phyloP scores from a whole-genome alignment of 30 jellyfish, hydroid and myxozoan genomes.

The Hydra vulgaris region DNA sequence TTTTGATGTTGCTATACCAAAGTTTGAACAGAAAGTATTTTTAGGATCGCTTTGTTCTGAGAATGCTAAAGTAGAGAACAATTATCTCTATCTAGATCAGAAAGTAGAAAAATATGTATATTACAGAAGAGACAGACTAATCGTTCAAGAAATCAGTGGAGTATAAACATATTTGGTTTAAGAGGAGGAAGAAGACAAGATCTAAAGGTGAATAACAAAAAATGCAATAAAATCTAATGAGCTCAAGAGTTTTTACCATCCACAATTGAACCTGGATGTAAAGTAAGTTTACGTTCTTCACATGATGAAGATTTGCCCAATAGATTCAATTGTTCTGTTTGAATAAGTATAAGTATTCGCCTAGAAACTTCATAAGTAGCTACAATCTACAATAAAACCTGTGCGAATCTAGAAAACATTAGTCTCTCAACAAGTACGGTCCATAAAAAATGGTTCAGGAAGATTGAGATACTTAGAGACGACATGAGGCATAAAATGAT shows the following conservation, averaged over 20 bases:
- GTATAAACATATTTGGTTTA: background rate
- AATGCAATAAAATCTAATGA: background rate
- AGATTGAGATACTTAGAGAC: background rate
- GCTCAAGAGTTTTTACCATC: too few relatives aligned
- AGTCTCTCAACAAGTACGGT: background rate
- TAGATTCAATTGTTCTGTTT: background rate
- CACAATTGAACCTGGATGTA: too few relatives aligned
- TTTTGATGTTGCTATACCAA: background rate
- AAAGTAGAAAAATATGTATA: background rate
- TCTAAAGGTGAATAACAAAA: background rate
- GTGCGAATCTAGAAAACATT: background rate
- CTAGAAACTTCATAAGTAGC: background rate
- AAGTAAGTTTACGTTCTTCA: too few relatives aligned
- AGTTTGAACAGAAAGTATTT: background rate
- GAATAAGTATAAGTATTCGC: background rate
- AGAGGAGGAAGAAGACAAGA: background rate
- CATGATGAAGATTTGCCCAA: too few relatives aligned
- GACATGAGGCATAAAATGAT: background rate
- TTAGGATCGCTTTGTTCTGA: background rate
- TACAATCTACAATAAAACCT: background rate
- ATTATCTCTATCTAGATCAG: background rate
- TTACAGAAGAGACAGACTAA: background rate
- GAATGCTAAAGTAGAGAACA: background rate
- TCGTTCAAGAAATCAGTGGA: background rate
- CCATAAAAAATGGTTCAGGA: background rate